Conservation (phyloP, 1,140 invertebrate genomes). For the Sycobia sp. region DNA sequence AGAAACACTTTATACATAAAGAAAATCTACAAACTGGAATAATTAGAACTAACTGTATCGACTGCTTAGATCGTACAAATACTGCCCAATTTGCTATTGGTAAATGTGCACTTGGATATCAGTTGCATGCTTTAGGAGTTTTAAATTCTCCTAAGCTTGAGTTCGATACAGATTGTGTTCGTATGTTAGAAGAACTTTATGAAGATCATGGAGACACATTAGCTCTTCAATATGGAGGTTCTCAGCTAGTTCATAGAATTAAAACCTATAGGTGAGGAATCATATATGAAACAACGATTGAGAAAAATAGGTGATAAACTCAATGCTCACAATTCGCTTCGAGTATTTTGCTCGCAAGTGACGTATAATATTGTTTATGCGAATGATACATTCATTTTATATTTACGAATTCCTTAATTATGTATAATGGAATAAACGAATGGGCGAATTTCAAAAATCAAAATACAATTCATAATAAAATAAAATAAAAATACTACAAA, state of each 20-base stretch:
- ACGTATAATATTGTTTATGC: too few species aligned
- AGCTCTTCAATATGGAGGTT: conserved; percentile 97
- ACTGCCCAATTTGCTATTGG: conserved; percentile 99
- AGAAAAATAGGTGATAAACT: too few species aligned
- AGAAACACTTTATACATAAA: conserved; percentile 45
- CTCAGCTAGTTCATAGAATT: conserved; percentile 94
- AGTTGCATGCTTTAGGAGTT: conserved; percentile 87
- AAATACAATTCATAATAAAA: too few species aligned
- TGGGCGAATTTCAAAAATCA: too few species aligned
- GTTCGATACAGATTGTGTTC: conserved; percentile 93
- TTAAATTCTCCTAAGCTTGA: conserved; percentile 83
- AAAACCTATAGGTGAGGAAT: conserved; percentile 77
- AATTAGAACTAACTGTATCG: conserved; percentile 97
- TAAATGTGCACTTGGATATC: conserved; percentile 87
- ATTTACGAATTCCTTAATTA: too few species aligned
- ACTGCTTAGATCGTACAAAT: conserved; percentile 98
- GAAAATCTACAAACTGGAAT: conserved; percentile 84
- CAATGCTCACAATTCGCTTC: too few species aligned
- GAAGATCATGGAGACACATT: conserved; percentile 99
- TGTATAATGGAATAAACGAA: too few species aligned
- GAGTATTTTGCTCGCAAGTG: too few species aligned
- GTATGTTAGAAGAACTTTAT: conserved; percentile 94
- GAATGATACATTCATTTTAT: too few species aligned
- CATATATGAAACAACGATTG: too few species aligned
- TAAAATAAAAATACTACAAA: too few species aligned